Conservation (phyloP, 2,888 invertebrate species). For the Clistopyga incitator region DNA sequence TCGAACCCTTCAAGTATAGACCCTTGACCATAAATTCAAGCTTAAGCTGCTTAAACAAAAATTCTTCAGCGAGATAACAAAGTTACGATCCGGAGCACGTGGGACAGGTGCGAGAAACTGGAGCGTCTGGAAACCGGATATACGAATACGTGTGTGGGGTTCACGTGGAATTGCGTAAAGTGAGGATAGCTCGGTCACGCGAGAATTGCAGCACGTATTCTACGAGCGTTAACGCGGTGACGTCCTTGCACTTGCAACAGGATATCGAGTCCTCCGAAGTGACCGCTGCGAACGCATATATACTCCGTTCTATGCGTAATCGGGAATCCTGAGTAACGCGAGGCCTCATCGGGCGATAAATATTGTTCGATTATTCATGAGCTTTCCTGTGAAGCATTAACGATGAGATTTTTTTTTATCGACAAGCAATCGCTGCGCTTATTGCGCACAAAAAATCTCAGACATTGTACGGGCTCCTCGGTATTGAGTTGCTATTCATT, state of each 20-base stretch:
- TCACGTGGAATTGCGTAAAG: constrained; percentile 35
- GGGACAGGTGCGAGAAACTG: constrained; percentile 19
- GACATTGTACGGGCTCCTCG: constrained; percentile 1
- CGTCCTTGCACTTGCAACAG: constrained; percentile 77
- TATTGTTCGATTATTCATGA: constrained; percentile 60
- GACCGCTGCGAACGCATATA: constrained; percentile 38
- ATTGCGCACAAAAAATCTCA: constrained; percentile 7
- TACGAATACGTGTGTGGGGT: constrained; percentile 25
- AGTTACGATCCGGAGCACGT: not conserved
- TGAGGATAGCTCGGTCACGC: constrained; percentile 13
- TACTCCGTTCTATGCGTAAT: constrained; percentile 53
- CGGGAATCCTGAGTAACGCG: constrained; percentile 41
- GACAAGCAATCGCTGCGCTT: constrained; percentile 18
- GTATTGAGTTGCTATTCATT: constrained; percentile 30
- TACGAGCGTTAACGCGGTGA: constrained; percentile 28
- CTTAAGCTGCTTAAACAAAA: not conserved
- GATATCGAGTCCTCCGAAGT: constrained; percentile 71
- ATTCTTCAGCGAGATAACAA: not conserved
- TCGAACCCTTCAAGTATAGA: too few species aligned
- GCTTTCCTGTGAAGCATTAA: constrained; percentile 27
- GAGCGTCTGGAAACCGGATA: constrained; percentile 44
- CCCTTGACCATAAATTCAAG: too few species aligned
- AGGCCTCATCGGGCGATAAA: constrained; percentile 47
- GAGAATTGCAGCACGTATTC: constrained; percentile 39
- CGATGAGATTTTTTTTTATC: constrained; percentile 45